Conservation (phyloP, 2,113 vertebrate species). For the Hydropotes inermis region DNA sequence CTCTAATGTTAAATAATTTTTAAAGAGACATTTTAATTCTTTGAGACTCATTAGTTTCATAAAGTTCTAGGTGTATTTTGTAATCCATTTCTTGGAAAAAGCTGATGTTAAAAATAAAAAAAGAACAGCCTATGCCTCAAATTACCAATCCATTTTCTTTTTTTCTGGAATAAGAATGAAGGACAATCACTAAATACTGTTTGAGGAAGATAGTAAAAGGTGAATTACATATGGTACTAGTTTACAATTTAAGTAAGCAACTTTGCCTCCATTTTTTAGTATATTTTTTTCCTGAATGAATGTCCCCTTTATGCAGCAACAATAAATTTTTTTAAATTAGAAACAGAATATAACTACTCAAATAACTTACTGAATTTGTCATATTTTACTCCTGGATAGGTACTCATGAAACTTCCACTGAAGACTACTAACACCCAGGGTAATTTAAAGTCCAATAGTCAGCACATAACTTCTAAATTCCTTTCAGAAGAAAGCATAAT, state of each 20-base stretch:
- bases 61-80: not conserved
- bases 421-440: not conserved
- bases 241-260: not conserved
- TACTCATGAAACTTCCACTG: not conserved
- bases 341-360: not conserved
- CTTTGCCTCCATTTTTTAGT: not conserved
- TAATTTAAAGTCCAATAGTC: conserved; percentile 42
- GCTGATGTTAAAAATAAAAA: not conserved
- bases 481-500: not conserved
- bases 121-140: not conserved
- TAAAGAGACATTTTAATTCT: not conserved
- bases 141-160: not conserved
- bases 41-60: not conserved
- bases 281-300: not conserved
- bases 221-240: not conserved
- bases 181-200: not conserved
- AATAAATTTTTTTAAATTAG: not conserved
- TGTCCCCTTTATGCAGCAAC: not conserved
- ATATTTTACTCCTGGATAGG: not conserved
- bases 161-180: not conserved
- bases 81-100: not conserved
- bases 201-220: not conserved
- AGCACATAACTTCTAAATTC: not conserved
- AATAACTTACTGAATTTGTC: not conserved
- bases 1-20: not conserved